Evolutionary conservation across 2,888 invertebrate species (phyloP), one percentile per base, ranked within the genome.

Genomic region (Noctua janthina): DNA sequence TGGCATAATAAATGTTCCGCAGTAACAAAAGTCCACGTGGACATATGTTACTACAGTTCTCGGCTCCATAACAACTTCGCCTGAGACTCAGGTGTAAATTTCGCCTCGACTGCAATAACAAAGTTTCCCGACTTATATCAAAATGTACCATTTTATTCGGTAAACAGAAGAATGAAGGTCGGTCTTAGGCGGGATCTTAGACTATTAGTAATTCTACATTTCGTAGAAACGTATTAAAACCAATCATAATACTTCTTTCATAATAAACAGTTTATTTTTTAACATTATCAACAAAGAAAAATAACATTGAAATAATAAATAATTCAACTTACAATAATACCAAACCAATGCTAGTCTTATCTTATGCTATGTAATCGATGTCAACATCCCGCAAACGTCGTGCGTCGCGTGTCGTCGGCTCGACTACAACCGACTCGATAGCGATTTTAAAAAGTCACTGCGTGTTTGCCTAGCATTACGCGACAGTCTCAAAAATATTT

Each of bases 201-300:
- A 20, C 54, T 20, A 54, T 54, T 54, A 20, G 20, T 20, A 20
- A 20, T 20, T 54, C 54, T 20, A 54, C 54, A 54, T 54, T 20
- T 54, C n/a, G 68, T 68, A n/a, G 46, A 46, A 68, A 66, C 15
- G n/a, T 46, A 78, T 17, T 69, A 56, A 80, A 79, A 51, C 17
- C 49, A 59, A 39, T 43, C 10, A 39, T 23, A 79, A 23, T 23
- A 80, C 8, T 72, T 35, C 15, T 49, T 79, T 74, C 49, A 23
- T 74, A 54, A 11, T 66, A 82, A 66, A 71, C 39, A 62, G 46
- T 79, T 82, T 84, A 84, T 79, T 85, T 74, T 76, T 79, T 84
- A 88, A 88, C 85, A 85, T 62, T 64, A 76, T 75, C 78, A 88
- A 87, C 89, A 88, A 88, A 76, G 54, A 78, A 82, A 79, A 85